These are phyloP conservation scores for Lypha dubia DNA, from an alignment of 2,888 invertebrate genomes.

Conservation along the genomic window DNA sequence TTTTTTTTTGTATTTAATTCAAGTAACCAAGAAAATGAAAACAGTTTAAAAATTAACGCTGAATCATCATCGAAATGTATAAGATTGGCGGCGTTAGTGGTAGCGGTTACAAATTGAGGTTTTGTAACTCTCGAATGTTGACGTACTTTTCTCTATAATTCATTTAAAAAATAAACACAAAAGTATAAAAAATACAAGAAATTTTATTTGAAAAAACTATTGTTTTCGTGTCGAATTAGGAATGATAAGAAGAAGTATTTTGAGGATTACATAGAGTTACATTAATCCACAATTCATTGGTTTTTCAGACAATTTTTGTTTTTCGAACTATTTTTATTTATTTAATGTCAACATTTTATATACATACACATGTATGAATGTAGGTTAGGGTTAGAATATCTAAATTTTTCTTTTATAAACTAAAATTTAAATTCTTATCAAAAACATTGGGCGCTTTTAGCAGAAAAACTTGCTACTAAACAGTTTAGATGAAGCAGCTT, in stretches of 20 bases:
- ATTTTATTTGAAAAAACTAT: not conserved
- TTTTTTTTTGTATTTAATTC: slow-evolving; percentile 17
- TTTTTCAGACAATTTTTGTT: not conserved
- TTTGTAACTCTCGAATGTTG: slow-evolving; percentile 28
- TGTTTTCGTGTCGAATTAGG: not conserved
- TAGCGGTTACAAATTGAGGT: slow-evolving; percentile 28
- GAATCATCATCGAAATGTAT: slow-evolving; percentile 52
- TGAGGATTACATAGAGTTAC: not conserved
- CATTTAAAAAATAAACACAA: not conserved
- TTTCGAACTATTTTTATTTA: not conserved
- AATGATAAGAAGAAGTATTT: not conserved
- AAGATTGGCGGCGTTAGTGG: slow-evolving; percentile 2
- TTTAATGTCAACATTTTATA: too few species aligned
- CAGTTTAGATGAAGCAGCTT: too few species aligned
- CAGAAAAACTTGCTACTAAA: too few species aligned
- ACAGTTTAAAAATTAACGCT: slow-evolving; percentile 66
- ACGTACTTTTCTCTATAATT: slow-evolving; percentile 37
- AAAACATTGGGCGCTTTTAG: too few species aligned
- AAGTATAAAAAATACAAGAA: not conserved
- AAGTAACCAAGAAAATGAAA: slow-evolving; percentile 56
- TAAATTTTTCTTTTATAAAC: too few species aligned
- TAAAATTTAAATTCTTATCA: too few species aligned
- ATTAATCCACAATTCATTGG: not conserved
- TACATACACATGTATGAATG: too few species aligned
- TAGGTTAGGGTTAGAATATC: too few species aligned